phyloP scores from a whole-genome alignment of 2,797 vertebrate species.

The Danio tinwini region DNA sequence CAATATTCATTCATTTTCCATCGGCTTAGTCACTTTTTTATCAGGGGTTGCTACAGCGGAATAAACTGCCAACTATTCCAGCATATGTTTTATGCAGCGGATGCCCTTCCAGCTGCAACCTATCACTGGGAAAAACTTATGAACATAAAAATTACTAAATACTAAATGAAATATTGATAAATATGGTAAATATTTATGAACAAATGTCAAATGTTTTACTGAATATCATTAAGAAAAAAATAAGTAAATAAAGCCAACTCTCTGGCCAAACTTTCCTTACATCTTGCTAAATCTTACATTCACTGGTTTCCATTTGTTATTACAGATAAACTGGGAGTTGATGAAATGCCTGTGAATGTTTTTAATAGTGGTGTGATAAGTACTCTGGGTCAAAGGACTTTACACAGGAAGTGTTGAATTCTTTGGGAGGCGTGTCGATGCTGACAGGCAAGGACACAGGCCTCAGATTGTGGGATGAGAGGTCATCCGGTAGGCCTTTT shows the following conservation, averaged over 20 bases:
- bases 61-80: no score
- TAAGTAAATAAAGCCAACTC: background rate
- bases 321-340: background rate
- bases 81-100: no score
- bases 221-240: background rate
- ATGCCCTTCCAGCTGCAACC: no score
- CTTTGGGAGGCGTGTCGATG: conserved; percentile 60
- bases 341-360: conserved; percentile 64
- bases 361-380: conserved; percentile 66
- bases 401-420: conserved; percentile 75
- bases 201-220: no score
- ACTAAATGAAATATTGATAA: no score
- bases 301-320: background rate
- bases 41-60: no score
- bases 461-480: conserved; percentile 49
- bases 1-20: no score
- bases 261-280: background rate
- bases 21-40: no score
- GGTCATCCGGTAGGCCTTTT: conserved; percentile 57
- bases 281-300: background rate
- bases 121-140: no score
- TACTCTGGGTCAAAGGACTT: conserved; percentile 71
- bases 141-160: no score
- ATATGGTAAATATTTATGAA: no score
- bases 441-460: conserved; percentile 72